Conservation (phyloP, 1,140 invertebrate genomes). For the Uloborus diversus region DNA sequence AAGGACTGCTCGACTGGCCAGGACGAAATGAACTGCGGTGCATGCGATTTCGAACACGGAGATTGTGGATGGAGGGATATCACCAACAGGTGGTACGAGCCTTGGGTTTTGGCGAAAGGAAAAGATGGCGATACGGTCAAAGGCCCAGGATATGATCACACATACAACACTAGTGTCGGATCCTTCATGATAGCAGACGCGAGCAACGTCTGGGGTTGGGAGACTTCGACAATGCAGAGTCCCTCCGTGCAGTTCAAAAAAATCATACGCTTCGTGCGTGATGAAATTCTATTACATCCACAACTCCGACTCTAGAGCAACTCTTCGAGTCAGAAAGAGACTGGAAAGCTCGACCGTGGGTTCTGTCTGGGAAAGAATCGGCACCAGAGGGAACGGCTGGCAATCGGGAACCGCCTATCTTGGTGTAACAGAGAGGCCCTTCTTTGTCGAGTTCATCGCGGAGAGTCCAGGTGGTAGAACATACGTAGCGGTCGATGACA, state of each 20-base stretch:
- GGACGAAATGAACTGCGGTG: slow-evolving; percentile 55
- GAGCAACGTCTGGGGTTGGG: background rate
- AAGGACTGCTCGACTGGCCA: slow-evolving; percentile 40
- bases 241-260: slow-evolving; percentile 30
- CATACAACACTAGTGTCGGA: slow-evolving; percentile 3
- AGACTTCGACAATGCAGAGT: background rate
- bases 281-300: slow-evolving; percentile 52
- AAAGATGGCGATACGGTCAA: background rate
- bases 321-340: slow-evolving; percentile 33
- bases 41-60: slow-evolving; percentile 56
- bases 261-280: slow-evolving; percentile 32
- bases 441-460: slow-evolving; percentile 30
- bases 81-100: background rate
- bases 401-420: slow-evolving; percentile 40
- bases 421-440: slow-evolving; percentile 31
- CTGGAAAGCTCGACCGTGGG: background rate
- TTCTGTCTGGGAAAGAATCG: slow-evolving; percentile 18
- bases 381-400: slow-evolving; percentile 29
- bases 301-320: background rate
- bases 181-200: slow-evolving; percentile 34
- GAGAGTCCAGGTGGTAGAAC: background rate
- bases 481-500: slow-evolving; percentile 66
- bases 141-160: slow-evolving; percentile 35
- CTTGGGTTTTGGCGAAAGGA: slow-evolving; percentile 24
- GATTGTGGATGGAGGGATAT: slow-evolving; percentile 52